Evolutionary conservation across 1,140 invertebrate species (phyloP).

Genomic region (Chlorops oryzae): DNA sequence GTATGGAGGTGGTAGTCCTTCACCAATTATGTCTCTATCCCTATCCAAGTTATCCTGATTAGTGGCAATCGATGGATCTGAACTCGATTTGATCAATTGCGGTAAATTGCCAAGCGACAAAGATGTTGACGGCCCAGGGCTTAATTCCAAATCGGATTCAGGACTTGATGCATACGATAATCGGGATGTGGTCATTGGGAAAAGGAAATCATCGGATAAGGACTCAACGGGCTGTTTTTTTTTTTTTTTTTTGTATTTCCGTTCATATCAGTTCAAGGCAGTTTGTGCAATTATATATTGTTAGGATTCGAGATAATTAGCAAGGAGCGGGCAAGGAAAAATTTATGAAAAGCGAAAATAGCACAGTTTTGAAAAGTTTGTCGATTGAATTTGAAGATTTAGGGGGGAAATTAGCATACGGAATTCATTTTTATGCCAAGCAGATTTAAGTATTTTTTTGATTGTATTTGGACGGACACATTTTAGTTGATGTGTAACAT

Average conservation of each 20-base stretch:
- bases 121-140: slow-evolving; percentile 62
- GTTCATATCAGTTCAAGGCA: no score
- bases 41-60: slow-evolving; percentile 58
- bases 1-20: slow-evolving; percentile 68
- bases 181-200: slow-evolving; percentile 90
- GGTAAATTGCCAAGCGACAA: slow-evolving; percentile 55
- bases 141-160: slow-evolving; percentile 87
- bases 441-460: no score
- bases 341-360: no score
- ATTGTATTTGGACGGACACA: slow-evolving; percentile 35
- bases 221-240: slow-evolving; percentile 69
- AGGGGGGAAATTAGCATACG: no score
- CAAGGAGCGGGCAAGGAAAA: no score
- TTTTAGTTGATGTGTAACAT: slow-evolving; percentile 8
- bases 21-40: slow-evolving; percentile 53
- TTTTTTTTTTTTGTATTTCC: no score
- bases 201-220: slow-evolving; percentile 91
- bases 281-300: no score
- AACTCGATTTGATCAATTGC: slow-evolving; percentile 74
- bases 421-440: no score
- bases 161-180: slow-evolving; percentile 93
- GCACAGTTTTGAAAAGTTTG: no score
- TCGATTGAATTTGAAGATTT: no score
- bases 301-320: no score
- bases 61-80: slow-evolving; percentile 70